Base-by-base conservation (phyloP, 2,888 invertebrate genomes). In the Mythimna impura region DNA sequence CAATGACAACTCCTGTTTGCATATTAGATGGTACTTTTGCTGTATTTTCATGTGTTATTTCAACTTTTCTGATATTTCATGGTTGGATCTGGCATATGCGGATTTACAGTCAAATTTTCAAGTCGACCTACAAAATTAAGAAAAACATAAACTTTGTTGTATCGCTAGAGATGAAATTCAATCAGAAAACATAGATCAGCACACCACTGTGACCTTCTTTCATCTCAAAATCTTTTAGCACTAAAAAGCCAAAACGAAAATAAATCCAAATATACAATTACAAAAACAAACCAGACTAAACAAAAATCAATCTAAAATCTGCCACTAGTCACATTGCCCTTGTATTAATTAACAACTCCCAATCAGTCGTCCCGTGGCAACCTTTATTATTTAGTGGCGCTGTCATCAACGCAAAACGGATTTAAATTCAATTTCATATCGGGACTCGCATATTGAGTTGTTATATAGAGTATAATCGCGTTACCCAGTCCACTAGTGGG, bases 391-490 rank as follows among this genome's bases (percentile, higher is more conserved):
- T 86, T 85, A 83, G 83, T 85, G 81, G 69, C 84, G 84, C 88
- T 89, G 89, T 90, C 92, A 92, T 91, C 90, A 92, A 88, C 90
- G 81, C 89, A 89, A 84, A 86, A 86, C 89, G 91, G 93, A 93
- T 93, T 94, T 91, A 93, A 95, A 95, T 95, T 94, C 93, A 95
- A 96, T 95, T 94, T 94, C 91, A 94, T 95, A 95, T 95, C 93
- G 90, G 90, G 83, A 80, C 87, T 84, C 87, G 88, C 92, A 92
- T 94, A 95, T 94, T 95, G 95, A 94, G 94, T 93, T 94, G 94
- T 95, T 94, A 94, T 89, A 91, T 93, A 92, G 91, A 92, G 91
- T 82, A 93, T 95, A 96, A 96, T 96, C 96, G 94, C 93, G 95
- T 96, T 95, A 96, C 93, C 91, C 94, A 94, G 93, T 95, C 95